phyloP scores from a whole-genome alignment of 2,113 vertebrate species.

The Arvicanthis niloticus region DNA sequence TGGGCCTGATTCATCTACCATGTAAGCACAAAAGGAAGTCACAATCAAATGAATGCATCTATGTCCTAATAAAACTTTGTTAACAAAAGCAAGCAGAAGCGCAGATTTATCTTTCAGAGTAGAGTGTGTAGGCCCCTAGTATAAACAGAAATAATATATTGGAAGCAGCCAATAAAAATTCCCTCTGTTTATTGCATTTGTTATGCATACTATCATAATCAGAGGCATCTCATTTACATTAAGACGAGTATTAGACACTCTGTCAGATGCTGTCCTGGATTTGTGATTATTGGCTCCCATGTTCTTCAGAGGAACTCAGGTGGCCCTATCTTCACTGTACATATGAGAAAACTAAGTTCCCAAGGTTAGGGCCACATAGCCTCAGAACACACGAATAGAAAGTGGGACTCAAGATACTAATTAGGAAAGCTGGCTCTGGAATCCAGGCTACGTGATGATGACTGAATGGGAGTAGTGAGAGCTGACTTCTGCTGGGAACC shows the following conservation, averaged over 20 bases:
- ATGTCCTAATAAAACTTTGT: not conserved
- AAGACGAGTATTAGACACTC: not conserved
- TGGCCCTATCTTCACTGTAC: not conserved
- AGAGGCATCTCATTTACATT: not conserved
- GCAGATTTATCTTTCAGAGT: not conserved
- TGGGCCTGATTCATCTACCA: not conserved
- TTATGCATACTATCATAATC: not conserved
- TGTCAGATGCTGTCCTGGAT: not conserved
- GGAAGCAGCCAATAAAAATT: not conserved
- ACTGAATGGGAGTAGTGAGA: not conserved
- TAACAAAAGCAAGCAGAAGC: not conserved
- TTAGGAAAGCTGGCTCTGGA: not conserved
- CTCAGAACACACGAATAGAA: not conserved
- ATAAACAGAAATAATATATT: not conserved
- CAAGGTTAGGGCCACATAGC: not conserved
- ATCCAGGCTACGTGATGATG: not conserved
- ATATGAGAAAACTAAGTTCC: slow-evolving; percentile 2
- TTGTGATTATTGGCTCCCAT: not conserved
- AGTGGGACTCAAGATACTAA: not conserved
- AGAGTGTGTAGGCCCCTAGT: not conserved
- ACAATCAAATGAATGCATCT: not conserved
- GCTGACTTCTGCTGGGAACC: not conserved
- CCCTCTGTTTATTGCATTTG: not conserved
- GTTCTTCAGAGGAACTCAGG: not conserved
- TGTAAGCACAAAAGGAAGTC: not conserved